Base-by-base conservation (phyloP, 2,113 vertebrate species). In the Sinocyclocheilus maitianheensis region DNA sequence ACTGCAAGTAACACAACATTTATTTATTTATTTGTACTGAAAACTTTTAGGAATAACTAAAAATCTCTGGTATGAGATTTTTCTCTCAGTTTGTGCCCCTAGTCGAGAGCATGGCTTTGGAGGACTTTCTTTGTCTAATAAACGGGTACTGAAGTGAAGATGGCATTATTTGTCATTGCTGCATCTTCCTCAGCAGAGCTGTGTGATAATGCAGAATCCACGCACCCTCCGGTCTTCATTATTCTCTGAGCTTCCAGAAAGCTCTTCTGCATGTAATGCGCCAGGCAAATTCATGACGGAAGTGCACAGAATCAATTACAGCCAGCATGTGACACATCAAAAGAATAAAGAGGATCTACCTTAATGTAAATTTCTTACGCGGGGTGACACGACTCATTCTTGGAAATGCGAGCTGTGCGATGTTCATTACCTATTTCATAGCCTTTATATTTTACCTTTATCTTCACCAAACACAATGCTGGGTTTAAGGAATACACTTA, bases 251-350 rank as follows among this genome's bases (percentile, higher is more conserved):
- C 90, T 92, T 94, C 91, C 14, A 20, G 34, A 71, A 89, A 91
- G 91, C 93, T 92, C 88, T 92, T 79, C 85, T 81, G 77, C 82
- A 88, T 91, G 92, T 91, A 93, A 91, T 92, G 93, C 58, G 2
- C 7, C 46, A 78, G 90, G 92, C 89, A 90, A 92, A 90, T 89
- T 93, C 93, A 88, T 93, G 91, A 92, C 88, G 87, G 90, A 84
- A 90, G 91, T 85, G 83, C 91, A 90, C 76, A 86, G 90, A 94
- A 95, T 94, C 93, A 93, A 94, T 95, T 94, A 94, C 89, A 74
- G 69, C 40, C 26, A 75, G 89, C 90, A 86, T 90, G 91, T 90
- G 88, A 5, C 89, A 93, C 92, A 93, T 95, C 92, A 94, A 92
- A 93, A 93, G 92, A 90, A 91, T 79, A 89, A 84, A 76, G 78